Evolutionary conservation across 2,797 vertebrate species (phyloP).

Genomic region (Scomberomorus guttatus): DNA sequence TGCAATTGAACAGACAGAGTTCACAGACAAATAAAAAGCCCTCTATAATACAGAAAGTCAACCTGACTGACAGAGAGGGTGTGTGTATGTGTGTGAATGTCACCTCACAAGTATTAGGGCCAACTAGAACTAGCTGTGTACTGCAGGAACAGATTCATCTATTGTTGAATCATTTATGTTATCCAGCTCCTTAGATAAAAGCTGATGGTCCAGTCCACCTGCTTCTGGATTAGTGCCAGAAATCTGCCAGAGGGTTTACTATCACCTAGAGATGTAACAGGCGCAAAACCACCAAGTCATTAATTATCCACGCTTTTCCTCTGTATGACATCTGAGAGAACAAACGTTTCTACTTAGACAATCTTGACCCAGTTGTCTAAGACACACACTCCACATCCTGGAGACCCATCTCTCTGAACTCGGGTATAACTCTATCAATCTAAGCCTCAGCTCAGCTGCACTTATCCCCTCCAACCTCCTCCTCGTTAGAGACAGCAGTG

Average conservation of each 20-base stretch:
- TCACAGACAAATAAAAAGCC: not conserved
- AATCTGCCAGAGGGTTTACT: constrained; percentile 29
- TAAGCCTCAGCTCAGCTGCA: constrained; percentile 43
- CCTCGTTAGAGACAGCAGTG: constrained; percentile 48
- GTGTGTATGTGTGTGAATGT: constrained; percentile 6
- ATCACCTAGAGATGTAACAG: too few species aligned
- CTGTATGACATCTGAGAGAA: constrained; percentile 38
- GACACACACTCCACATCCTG: constrained; percentile 5
- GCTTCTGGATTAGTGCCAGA: constrained; percentile 34
- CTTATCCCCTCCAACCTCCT: constrained; percentile 15
- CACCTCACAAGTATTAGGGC: not conserved
- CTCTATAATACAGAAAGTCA: not conserved
- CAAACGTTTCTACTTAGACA: constrained; percentile 26
- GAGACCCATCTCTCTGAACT: constrained; percentile 38
- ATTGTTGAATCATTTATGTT: not conserved
- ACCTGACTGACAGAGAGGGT: not conserved
- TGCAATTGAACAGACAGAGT: not conserved
- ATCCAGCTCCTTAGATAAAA: constrained; percentile 9
- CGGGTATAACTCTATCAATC: constrained; percentile 29
- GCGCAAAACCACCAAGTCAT: constrained; percentile 32
- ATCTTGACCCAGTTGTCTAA: constrained; percentile 5
- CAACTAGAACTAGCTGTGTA: not conserved
- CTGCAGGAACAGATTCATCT: not conserved
- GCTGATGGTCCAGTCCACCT: constrained; percentile 10
- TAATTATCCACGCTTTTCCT: constrained; percentile 28